Evolutionary conservation across 35 echinoderm and acorn worm species (phyloP).

Genomic region (Hemicentrotus pulcherrimus): DNA sequence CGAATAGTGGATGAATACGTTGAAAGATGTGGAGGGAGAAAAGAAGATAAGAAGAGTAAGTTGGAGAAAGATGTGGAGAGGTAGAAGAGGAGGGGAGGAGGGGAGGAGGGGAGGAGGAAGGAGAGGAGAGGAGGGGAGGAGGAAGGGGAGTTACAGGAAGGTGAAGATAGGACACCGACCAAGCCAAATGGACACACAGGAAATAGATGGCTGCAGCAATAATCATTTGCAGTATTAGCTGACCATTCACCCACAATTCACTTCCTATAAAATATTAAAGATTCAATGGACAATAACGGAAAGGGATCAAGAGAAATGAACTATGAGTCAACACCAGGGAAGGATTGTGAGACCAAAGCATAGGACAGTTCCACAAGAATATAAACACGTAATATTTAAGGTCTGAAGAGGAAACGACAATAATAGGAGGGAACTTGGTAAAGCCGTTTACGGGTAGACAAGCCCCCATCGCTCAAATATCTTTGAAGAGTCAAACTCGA

Average conservation of each 20-base stretch:
- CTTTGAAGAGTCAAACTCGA: not conserved
- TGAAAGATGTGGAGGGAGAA: no score
- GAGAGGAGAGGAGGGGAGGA: not conserved
- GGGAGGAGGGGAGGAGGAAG: not conserved
- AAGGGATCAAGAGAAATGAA: not conserved
- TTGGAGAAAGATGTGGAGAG: not conserved
- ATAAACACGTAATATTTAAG: not conserved
- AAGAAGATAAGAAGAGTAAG: not conserved
- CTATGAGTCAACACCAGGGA: not conserved
- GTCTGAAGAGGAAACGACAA: not conserved
- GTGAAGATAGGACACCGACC: not conserved
- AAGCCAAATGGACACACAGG: not conserved
- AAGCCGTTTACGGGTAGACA: not conserved
- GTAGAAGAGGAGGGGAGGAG: not conserved
- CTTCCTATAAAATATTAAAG: not conserved
- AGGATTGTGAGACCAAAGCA: not conserved
- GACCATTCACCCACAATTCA: not conserved
- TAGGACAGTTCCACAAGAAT: not conserved
- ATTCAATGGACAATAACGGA: not conserved
- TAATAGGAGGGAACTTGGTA: not conserved
- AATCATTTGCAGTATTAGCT: not conserved
- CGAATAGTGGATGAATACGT: not conserved
- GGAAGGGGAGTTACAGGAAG: not conserved
- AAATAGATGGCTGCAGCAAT: conserved; percentile 11
- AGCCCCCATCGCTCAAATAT: conserved; percentile 16